Percentiles rank a stretch among this genome's conserved stretches.
These are phyloP conservation scores for Cassiopea andromeda DNA, from an alignment of 30 jellyfish, hydroid and myxozoan species.

Conservation along the genomic window DNA sequence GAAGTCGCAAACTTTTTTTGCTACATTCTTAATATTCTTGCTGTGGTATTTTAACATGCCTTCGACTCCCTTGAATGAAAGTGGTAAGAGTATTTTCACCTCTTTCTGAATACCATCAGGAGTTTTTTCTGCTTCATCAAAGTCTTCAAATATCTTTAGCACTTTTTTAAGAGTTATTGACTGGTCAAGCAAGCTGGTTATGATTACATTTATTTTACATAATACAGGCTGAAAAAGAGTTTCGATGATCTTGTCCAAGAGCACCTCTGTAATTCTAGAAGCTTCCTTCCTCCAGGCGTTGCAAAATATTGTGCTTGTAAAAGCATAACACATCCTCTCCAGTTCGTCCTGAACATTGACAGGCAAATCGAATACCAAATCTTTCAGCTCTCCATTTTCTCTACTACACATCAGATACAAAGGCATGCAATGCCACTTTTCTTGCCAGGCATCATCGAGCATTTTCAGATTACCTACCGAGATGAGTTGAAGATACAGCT, in stretches of 20 bases:
- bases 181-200: slow-evolving; percentile 16
- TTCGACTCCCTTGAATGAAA: neutral
- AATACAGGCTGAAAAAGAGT: slow-evolving; percentile 9
- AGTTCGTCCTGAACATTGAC: neutral
- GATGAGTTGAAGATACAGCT: too few species aligned
- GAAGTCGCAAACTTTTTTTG: slow-evolving; percentile 18
- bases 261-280: neutral
- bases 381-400: slow-evolving; percentile 15
- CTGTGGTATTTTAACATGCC: neutral
- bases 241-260: neutral
- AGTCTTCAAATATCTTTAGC: neutral
- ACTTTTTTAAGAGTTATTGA: slow-evolving; percentile 19
- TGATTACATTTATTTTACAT: neutral
- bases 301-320: slow-evolving; percentile 7
- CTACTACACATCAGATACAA: slow-evolving; percentile 2
- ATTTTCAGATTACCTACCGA: neutral
- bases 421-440: neutral
- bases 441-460: neutral
- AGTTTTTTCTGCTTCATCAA: neutral
- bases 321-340: neutral
- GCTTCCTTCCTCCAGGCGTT: slow-evolving; percentile 11
- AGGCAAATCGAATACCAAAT: slow-evolving; percentile 8
- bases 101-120: slow-evolving; percentile 21
- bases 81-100: neutral
- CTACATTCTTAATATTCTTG: neutral